Evolutionary conservation across 1,140 invertebrate species (phyloP), one percentile per base, ranked within the genome.

Genomic region (Drosophila punjabiensis): DNA sequence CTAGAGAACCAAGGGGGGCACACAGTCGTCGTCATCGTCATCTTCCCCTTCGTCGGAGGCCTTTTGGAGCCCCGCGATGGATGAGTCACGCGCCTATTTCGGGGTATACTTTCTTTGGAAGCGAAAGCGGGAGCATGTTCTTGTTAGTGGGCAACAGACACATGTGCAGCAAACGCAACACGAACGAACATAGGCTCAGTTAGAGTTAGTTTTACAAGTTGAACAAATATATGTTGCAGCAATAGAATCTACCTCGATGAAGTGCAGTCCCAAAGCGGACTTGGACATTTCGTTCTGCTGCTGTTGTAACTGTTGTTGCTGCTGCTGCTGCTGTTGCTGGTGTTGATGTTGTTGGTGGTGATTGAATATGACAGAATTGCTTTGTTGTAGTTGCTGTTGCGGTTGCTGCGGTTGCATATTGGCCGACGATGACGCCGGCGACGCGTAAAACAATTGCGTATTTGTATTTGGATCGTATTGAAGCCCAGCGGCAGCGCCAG

Each of bases 221-320:
- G 20, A 35, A 63, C 37, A 33, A 37, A 78, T 55, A 56, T 35
- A 67, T n/a, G 48, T 69, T 53, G 55, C 43, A 37, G 50, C 60
- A 56, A 58, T 67, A 74, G 79, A 75, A 87, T 92, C 91, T 92
- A 92, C 91, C 91, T 92, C 91, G 85, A 84, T 89, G 61, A 79
- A 92, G 71, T 91, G 91, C 56, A 90, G 77, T 30, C 80, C 88
- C 76, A 87, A 59, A 48, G 79, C 85, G 50, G 91, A 92, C 82
- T 92, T 92, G 67, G 91, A 90, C 91, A 92, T 92, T 84, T 91
- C 87, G 78, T 81, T 92, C 76, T 77, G 83, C 33, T 87, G 83
- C 52, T 80, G 82, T 69, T 79, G 79, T 69, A 76, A 81, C 39
- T 81, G 85, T 14, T 73, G 80, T 35, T 73, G 75, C 11, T 64